These are phyloP conservation scores for Ophion slaviceki DNA, from an alignment of 2,888 invertebrate species.

Conservation along the genomic window DNA sequence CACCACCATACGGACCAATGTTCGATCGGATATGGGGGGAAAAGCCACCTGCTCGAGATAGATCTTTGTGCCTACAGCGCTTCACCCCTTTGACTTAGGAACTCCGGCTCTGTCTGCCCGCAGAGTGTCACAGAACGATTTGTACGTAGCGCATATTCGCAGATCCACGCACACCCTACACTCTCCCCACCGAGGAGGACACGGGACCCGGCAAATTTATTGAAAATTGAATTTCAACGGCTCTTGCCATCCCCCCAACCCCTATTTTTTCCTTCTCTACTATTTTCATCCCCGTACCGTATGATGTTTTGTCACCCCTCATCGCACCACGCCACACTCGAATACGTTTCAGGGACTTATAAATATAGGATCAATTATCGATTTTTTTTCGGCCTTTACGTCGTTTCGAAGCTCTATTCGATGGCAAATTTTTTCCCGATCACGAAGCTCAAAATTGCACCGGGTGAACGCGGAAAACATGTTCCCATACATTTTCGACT, in stretches of 20 bases:
- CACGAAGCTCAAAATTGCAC: neutral
- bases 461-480: neutral
- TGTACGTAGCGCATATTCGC: conserved; percentile 23
- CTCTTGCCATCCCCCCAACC: conserved; percentile 42
- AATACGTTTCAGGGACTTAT: neutral
- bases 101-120: conserved; percentile 5
- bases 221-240: conserved; percentile 71
- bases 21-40: neutral
- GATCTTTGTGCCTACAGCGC: too few species aligned
- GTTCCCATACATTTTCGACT: neutral
- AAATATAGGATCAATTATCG: neutral
- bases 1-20: neutral
- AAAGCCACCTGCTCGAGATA: neutral
- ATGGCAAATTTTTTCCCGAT: neutral
- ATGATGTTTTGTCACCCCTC: neutral
- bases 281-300: conserved; percentile 35
- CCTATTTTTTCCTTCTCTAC: conserved; percentile 34
- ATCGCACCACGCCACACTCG: too few species aligned
- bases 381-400: neutral
- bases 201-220: conserved; percentile 68
- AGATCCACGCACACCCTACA: conserved; percentile 5
- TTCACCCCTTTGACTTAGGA: too few species aligned
- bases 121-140: conserved; percentile 45
- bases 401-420: neutral
- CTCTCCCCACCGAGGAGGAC: conserved; percentile 45